Evolutionary conservation across 1,140 invertebrate species (phyloP), one percentile per base, ranked within the genome.

Genomic region (Branchinecta lindahli): DNA sequence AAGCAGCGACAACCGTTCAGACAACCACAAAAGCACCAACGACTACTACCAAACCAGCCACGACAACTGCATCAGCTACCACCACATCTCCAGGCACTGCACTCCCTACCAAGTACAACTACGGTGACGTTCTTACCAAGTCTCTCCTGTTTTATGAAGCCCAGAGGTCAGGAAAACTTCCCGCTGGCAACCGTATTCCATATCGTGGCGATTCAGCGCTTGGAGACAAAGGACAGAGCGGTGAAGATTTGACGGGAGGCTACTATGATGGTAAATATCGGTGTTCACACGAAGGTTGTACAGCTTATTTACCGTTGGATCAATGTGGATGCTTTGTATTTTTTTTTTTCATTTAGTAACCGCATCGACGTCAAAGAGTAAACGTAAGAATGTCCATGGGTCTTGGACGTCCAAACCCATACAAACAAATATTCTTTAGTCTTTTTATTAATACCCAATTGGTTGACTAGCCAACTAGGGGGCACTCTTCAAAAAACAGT

Each of bases 141-240:
- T 86, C 85, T 8, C 77, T 86, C 46, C 74, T 86, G 70, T 87
- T 86, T 76, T 87, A 84, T 76, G 84, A 86, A 75, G 84, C 85
- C 5, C 85, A 87, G 75, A 78, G 85, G 70, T 86, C 84, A 7
- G 86, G 85, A n/a, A 79, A 79, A 66, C 78, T 87, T 8, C 82
- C 84, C 0, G 73, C 76, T 4, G 77, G 82, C 71, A 84, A 84
- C 74, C 77, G 83, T 12, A 82, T 87, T 46, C 73, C 78, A 5
- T 86, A 84, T 84, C 78, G 85, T 71, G 77, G 79, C 0, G 83
- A 86, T 76, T 86, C 85, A 0, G 84, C 82, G 7, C 74, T 86
- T 8, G 71, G 79, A 12, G 86, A 87, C 75, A 75, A 76, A 44
- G 81, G 82, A 7, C 73, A 77, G 7, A 78, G 81, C 46, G 83